Evolutionary conservation across 1,140 invertebrate species (phyloP).

Genomic region (Lasaia peninsularis): DNA sequence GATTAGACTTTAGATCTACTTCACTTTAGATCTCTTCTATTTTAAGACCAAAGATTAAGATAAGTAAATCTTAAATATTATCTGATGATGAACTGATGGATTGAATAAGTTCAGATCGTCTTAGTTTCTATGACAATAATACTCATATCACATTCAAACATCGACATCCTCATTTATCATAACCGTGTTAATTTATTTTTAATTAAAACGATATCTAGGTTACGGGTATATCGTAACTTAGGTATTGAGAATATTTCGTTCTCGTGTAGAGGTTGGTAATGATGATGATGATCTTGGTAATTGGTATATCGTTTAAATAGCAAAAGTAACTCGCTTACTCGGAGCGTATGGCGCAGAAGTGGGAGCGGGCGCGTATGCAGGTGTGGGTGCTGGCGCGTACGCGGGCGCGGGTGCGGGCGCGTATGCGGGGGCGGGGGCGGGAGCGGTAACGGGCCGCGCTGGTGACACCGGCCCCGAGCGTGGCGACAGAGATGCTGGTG

Average conservation of each 20-base stretch:
- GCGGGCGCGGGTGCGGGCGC: conserved; percentile 39
- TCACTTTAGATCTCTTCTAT: too few species aligned
- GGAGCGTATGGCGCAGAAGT: conserved; percentile 51
- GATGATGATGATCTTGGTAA: neutral
- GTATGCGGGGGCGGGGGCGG: conserved; percentile 40
- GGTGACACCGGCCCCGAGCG: conserved; percentile 72
- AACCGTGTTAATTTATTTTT: too few species aligned
- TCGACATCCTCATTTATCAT: too few species aligned
- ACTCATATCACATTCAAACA: too few species aligned
- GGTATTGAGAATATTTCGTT: neutral
- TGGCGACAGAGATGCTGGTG: conserved; percentile 65
- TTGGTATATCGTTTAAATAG: conserved; percentile 38
- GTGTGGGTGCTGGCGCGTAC: conserved; percentile 39
- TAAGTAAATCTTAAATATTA: too few species aligned
- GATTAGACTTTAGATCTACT: too few species aligned
- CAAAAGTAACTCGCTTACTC: conserved; percentile 75
- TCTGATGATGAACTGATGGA: too few species aligned
- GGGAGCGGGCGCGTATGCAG: conserved; percentile 50
- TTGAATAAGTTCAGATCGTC: too few species aligned
- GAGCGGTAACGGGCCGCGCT: conserved; percentile 54
- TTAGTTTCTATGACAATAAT: too few species aligned
- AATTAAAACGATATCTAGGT: too few species aligned
- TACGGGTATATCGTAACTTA: too few species aligned
- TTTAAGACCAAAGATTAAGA: too few species aligned
- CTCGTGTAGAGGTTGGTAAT: neutral